A percentile compares a stretch with the other conserved stretches of the same genome.
Evolutionary conservation across 2,113 vertebrate genomes (phyloP).

Genomic region (Elephantulus edwardii): DNA sequence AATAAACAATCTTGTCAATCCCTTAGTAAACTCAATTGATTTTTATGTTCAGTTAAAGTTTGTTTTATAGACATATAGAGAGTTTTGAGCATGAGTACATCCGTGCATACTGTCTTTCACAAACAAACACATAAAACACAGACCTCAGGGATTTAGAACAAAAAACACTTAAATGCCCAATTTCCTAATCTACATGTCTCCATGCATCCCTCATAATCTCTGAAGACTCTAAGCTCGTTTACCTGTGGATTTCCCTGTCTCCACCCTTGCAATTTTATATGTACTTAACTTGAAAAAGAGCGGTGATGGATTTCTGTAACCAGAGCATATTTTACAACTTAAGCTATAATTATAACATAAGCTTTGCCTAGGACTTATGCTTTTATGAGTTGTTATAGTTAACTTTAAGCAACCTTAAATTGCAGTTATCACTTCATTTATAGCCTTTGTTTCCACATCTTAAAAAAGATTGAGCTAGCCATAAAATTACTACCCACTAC

Average conservation of each 20-base stretch:
- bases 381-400: background rate
- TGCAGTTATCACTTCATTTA: background rate
- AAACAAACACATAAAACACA: background rate
- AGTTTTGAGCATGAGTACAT: background rate
- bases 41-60: constrained; percentile 64
- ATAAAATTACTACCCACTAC: background rate
- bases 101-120: background rate
- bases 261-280: background rate
- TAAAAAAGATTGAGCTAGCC: background rate
- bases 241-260: constrained; percentile 29
- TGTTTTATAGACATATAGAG: constrained; percentile 37
- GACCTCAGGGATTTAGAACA: constrained; percentile 29
- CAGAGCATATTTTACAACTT: constrained; percentile 35
- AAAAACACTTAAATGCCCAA: constrained; percentile 44
- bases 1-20: constrained; percentile 57
- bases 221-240: constrained; percentile 49
- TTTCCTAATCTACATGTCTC: constrained; percentile 26
- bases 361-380: background rate
- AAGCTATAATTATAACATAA: background rate
- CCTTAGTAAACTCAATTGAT: constrained; percentile 61
- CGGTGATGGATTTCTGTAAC: constrained; percentile 25
- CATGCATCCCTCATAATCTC: constrained; percentile 18
- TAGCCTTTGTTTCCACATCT: background rate
- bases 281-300: constrained; percentile 46
- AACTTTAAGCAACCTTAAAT: background rate